Evolutionary conservation across 2,888 invertebrate species (phyloP).

Genomic region (Cryptocephalus moraei): DNA sequence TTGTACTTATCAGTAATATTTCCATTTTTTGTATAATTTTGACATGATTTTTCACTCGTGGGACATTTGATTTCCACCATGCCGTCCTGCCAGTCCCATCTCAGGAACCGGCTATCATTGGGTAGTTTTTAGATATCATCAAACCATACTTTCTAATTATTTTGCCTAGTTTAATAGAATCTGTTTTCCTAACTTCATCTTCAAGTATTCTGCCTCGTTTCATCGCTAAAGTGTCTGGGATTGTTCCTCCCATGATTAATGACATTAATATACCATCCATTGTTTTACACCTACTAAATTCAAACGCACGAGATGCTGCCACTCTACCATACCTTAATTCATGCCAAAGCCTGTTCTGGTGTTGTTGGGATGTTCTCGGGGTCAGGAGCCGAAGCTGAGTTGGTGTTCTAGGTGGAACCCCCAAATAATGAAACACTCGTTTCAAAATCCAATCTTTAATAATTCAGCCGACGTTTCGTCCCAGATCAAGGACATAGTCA

Average conservation of each 20-base stretch:
- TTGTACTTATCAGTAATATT: conserved; percentile 8
- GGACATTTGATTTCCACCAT: conserved; percentile 13
- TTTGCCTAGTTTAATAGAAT: not conserved
- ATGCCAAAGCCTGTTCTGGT: conserved; percentile 18
- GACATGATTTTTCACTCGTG: conserved; percentile 6
- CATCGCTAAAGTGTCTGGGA: conserved; percentile 6
- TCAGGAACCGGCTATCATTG: conserved; percentile 1
- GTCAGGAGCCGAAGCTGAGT: too few species aligned
- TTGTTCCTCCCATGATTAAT: not conserved
- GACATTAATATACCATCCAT: conserved; percentile 1
- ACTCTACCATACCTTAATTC: conserved; percentile 25
- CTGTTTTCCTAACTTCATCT: conserved; percentile 5
- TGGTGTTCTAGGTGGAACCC: too few species aligned
- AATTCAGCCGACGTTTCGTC: too few species aligned
- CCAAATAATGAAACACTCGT: too few species aligned
- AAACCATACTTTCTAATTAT: conserved; percentile 5
- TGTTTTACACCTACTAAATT: not conserved
- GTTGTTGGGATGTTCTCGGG: too few species aligned
- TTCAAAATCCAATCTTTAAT: too few species aligned
- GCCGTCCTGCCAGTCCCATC: conserved; percentile 11
- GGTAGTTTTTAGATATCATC: conserved; percentile 3
- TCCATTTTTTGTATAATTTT: conserved; percentile 8
- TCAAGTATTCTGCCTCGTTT: conserved; percentile 3
- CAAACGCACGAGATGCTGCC: conserved; percentile 17
- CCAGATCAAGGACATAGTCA: too few species aligned